These are phyloP conservation scores for Euclidia mi DNA, from an alignment of 2,888 invertebrate genomes.

Conservation along the genomic window DNA sequence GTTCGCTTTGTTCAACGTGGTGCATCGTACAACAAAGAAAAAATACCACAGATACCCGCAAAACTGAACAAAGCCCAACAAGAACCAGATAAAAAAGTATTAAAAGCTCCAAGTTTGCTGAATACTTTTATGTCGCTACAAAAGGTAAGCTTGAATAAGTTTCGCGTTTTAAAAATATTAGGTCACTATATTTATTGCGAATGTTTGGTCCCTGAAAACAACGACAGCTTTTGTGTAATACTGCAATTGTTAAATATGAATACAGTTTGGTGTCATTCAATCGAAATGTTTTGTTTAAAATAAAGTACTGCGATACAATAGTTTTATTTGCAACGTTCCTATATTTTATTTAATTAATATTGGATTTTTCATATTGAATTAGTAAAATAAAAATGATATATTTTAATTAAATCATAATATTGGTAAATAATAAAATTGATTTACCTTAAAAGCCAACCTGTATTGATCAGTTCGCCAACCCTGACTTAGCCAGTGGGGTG, in stretches of 20 bases:
- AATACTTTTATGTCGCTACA: conserved; percentile 31
- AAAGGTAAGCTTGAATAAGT: conserved; percentile 6
- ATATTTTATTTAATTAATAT: no score
- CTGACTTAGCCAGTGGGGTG: no score
- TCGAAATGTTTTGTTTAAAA: no score
- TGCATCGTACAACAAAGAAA: conserved; percentile 27
- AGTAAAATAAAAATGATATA: no score
- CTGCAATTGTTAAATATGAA: neutral
- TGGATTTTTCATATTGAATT: no score
- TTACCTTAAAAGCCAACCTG: no score
- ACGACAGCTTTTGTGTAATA: neutral
- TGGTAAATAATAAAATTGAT: no score
- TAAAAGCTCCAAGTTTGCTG: conserved; percentile 55
- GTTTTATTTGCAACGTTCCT: no score
- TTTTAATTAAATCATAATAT: no score
- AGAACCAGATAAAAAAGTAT: conserved; percentile 60
- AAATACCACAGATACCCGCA: conserved; percentile 27
- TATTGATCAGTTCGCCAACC: no score
- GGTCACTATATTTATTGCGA: conserved; percentile 3
- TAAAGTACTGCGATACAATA: no score
- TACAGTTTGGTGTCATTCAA: neutral
- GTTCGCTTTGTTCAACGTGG: conserved; percentile 21
- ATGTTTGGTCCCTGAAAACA: neutral
- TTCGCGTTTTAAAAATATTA: conserved; percentile 31
- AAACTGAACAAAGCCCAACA: conserved; percentile 51